Evolutionary conservation across 2,113 vertebrate genomes (phyloP).

Genomic region (Hepsetus odoe): DNA sequence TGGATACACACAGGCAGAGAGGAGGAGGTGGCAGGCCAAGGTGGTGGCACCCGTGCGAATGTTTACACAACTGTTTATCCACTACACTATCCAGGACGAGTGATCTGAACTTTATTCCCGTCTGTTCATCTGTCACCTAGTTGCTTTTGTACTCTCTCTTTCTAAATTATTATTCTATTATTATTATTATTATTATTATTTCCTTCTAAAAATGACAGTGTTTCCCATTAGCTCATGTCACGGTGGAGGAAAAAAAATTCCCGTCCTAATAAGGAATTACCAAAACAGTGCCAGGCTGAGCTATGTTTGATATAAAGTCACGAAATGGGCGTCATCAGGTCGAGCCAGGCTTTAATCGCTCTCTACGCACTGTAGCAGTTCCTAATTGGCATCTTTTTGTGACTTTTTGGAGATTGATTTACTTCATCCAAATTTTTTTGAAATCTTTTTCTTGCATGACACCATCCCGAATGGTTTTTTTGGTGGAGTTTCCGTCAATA

Average conservation of each 20-base stretch:
- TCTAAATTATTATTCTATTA: slow-evolving; percentile 49
- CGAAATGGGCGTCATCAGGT: not conserved
- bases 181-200: slow-evolving; percentile 46
- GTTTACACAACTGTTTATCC: slow-evolving; percentile 62
- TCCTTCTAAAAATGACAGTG: slow-evolving; percentile 33
- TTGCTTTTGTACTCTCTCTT: slow-evolving; percentile 58
- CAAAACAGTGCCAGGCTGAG: not conserved
- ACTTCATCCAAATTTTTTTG: too few relatives aligned
- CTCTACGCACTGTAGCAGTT: not conserved
- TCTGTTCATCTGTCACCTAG: slow-evolving; percentile 42
- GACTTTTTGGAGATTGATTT: not conserved
- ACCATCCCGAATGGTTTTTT: not conserved
- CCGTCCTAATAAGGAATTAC: not conserved
- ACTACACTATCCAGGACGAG: slow-evolving; percentile 20
- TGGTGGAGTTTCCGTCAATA: not conserved
- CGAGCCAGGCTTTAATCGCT: not conserved
- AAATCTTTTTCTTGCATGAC: not conserved
- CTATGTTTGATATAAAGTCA: not conserved
- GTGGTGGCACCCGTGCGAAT: slow-evolving; percentile 47
- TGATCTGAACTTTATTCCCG: not conserved
- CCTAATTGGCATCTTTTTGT: too few relatives aligned
- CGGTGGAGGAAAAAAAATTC: not conserved
- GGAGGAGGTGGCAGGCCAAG: slow-evolving; percentile 39
- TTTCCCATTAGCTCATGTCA: slow-evolving; percentile 18
- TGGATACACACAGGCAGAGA: too few relatives aligned